Evolutionary conservation across 2,113 vertebrate genomes (phyloP).

Genomic region (Thymallus thymallus): DNA sequence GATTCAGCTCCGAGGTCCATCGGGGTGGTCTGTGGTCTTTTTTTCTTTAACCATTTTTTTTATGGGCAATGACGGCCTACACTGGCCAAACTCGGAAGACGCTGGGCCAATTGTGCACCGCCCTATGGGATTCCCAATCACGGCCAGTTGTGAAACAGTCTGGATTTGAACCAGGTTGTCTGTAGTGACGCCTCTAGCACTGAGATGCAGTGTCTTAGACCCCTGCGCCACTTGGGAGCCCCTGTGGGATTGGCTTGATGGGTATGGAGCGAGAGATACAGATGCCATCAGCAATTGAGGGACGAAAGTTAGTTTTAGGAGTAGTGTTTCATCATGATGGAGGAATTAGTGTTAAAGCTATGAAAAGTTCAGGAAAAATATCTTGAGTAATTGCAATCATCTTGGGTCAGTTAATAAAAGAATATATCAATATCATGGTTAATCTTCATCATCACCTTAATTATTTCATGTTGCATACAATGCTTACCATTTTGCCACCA

Average conservation of each 20-base stretch:
- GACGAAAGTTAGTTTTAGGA: conserved; percentile 49
- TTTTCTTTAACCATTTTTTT: too few species aligned
- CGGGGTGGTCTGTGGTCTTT: conserved; percentile 19
- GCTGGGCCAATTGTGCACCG: too few species aligned
- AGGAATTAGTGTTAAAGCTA: background rate
- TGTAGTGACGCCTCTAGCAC: too few species aligned
- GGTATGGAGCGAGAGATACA: conserved; percentile 17
- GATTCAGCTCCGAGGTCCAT: conserved; percentile 12
- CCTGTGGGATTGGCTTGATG: conserved; percentile 12
- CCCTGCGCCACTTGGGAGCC: too few species aligned
- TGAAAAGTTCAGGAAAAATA: background rate
- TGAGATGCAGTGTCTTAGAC: too few species aligned
- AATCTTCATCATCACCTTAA: background rate
- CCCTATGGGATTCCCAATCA: too few species aligned
- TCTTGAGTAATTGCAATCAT: background rate
- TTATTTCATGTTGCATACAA: background rate
- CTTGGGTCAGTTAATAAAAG: too few species aligned
- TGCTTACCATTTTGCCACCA: background rate
- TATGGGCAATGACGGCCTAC: too few species aligned
- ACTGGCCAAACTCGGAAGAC: too few species aligned
- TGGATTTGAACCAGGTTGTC: too few species aligned
- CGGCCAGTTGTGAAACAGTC: too few species aligned
- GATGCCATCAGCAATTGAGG: conserved; percentile 40
- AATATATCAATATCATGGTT: background rate
- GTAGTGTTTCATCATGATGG: background rate